These are phyloP conservation scores for Thyatira batis DNA, from an alignment of 2,888 invertebrate species.

Conservation along the genomic window DNA sequence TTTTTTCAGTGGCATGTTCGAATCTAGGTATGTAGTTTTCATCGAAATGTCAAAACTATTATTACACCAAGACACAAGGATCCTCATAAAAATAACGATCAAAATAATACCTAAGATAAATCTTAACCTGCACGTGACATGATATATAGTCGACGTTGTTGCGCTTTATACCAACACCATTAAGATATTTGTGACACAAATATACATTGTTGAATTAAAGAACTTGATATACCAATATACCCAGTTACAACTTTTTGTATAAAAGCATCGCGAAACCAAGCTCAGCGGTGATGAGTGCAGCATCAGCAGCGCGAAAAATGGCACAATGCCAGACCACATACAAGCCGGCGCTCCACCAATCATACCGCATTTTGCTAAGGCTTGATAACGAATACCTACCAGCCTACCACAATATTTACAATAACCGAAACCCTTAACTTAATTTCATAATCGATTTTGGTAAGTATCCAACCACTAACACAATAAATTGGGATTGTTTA, in stretches of 20 bases:
- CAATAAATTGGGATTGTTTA: not conserved
- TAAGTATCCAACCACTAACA: not conserved
- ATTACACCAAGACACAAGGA: too few relatives aligned
- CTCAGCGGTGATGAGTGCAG: conserved; percentile 28
- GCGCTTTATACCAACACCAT: not conserved
- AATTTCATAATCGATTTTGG: not conserved
- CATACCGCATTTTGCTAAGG: conserved; percentile 36
- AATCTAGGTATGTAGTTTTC: too few relatives aligned
- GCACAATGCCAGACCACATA: conserved; percentile 55
- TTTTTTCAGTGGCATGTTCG: too few relatives aligned
- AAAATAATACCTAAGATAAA: not conserved
- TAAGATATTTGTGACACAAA: not conserved
- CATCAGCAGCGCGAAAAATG: conserved; percentile 45
- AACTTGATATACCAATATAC: not conserved
- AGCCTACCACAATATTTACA: conserved; percentile 29
- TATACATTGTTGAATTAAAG: not conserved
- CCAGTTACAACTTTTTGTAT: conserved; percentile 7
- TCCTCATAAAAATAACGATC: too few relatives aligned
- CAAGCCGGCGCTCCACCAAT: conserved; percentile 37
- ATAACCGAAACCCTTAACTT: conserved; percentile 16
- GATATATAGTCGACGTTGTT: not conserved
- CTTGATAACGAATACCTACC: conserved; percentile 24
- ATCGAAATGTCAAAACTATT: too few relatives aligned
- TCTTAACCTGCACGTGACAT: not conserved
- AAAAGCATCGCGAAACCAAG: conserved; percentile 35